phyloP scores from a whole-genome alignment of 2,113 vertebrate genomes.

The Tragelaphus strepsiceros region DNA sequence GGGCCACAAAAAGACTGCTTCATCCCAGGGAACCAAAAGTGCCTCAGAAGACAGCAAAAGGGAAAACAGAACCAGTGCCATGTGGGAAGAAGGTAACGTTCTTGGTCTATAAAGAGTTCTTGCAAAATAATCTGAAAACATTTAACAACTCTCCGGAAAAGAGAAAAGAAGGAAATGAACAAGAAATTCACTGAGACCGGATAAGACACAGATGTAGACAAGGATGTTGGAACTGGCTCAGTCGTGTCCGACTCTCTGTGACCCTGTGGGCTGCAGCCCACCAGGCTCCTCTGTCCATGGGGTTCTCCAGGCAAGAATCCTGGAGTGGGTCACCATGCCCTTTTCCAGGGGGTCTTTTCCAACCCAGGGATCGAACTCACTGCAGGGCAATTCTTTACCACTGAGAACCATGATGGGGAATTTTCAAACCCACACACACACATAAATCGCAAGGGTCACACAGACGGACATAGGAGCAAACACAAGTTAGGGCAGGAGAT shows the following conservation, averaged over 20 bases:
- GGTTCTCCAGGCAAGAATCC: background rate
- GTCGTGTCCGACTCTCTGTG: background rate
- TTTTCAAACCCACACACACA: background rate
- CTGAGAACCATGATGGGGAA: background rate
- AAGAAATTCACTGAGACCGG: rapidly evolving
- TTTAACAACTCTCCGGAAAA: background rate
- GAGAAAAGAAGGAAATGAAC: background rate
- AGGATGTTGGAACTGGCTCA: background rate
- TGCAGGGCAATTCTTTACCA: background rate
- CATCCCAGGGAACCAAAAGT: background rate
- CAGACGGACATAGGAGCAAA: rapidly evolving
- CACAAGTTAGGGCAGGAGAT: background rate
- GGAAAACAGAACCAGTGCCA: background rate
- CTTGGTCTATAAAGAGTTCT: background rate
- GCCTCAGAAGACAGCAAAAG: background rate
- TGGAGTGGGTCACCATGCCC: background rate
- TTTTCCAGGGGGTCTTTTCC: background rate
- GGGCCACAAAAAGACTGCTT: background rate
- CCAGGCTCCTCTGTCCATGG: background rate
- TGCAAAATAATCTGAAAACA: background rate
- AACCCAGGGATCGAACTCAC: background rate
- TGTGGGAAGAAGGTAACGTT: rapidly evolving
- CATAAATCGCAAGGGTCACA: background rate
- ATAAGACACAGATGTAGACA: too few relatives aligned
- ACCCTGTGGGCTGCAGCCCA: background rate